phyloP scores from a whole-genome alignment of 2,888 invertebrate genomes.

The Drosophila ustulata region DNA sequence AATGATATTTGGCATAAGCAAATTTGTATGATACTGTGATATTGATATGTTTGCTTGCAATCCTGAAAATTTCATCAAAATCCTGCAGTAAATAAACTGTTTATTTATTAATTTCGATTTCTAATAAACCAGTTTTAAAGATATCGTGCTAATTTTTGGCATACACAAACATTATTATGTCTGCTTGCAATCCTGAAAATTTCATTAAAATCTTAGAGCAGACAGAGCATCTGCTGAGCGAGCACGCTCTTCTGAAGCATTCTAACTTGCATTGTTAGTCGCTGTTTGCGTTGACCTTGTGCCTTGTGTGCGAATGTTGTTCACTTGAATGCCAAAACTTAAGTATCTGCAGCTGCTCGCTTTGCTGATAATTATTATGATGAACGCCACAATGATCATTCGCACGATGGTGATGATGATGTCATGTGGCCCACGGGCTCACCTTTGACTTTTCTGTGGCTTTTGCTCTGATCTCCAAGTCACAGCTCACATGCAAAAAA shows the following conservation, averaged over 20 bases:
- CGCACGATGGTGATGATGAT: constrained; percentile 42
- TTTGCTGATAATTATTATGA: constrained; percentile 29
- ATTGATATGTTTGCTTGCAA: no score
- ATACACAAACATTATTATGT: neutral
- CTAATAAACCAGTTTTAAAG: neutral
- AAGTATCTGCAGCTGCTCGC: constrained; percentile 36
- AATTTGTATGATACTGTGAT: no score
- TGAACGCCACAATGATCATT: neutral
- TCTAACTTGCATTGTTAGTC: constrained; percentile 20
- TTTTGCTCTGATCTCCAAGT: constrained; percentile 37
- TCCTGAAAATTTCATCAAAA: neutral
- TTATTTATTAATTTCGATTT: no score
- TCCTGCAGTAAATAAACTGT: no score
- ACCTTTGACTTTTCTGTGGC: constrained; percentile 74
- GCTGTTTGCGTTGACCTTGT: constrained; percentile 12
- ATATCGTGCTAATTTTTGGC: neutral
- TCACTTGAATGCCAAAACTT: constrained; percentile 36
- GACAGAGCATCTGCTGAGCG: neutral
- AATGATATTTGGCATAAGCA: no score
- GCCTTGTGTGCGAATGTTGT: constrained; percentile 22
- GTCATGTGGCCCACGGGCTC: constrained; percentile 55
- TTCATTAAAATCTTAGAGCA: neutral
- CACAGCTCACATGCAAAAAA: constrained; percentile 49
- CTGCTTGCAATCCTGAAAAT: neutral
- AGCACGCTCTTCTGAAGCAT: neutral